phyloP scores from a whole-genome alignment of 2,113 vertebrate species.

The Hippoglossus stenolepis region DNA sequence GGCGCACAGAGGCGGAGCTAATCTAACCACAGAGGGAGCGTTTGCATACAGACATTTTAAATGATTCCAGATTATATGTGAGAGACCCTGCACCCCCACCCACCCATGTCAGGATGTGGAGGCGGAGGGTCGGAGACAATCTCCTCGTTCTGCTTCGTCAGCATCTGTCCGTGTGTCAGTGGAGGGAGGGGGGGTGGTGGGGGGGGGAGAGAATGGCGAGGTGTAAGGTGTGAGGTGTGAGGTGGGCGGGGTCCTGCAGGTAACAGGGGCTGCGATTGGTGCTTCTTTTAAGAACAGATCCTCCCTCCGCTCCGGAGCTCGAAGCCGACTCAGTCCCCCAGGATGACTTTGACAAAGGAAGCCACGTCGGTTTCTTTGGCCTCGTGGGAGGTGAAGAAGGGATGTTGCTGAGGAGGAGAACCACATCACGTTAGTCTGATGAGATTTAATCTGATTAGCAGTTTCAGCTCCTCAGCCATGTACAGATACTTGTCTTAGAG shows the following conservation, averaged over 20 bases:
- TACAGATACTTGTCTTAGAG: too few species aligned
- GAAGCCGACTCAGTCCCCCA: slow-evolving; percentile 86
- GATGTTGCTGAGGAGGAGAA: slow-evolving; percentile 87
- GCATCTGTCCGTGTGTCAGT: slow-evolving; percentile 7
- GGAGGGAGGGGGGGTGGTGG: slow-evolving; percentile 34
- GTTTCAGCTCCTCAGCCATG: too few species aligned
- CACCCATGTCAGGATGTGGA: background rate
- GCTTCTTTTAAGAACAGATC: slow-evolving; percentile 66
- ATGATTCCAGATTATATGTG: slow-evolving; percentile 51
- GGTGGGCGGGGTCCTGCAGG: slow-evolving; percentile 27
- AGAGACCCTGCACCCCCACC: background rate
- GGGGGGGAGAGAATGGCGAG: background rate
- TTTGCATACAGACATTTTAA: slow-evolving; percentile 48
- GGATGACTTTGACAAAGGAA: slow-evolving; percentile 93
- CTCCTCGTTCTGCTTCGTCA: slow-evolving; percentile 3
- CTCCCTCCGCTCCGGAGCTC: slow-evolving; percentile 34
- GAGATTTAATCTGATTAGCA: too few species aligned
- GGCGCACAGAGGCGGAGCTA: background rate
- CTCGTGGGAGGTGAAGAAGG: slow-evolving; percentile 94
- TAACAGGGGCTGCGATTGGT: slow-evolving; percentile 67
- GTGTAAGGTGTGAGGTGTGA: background rate
- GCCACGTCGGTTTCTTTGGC: slow-evolving; percentile 97
- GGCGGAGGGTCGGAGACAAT: background rate
- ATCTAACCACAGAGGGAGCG: background rate
- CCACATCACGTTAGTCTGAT: background rate